phyloP scores from a whole-genome alignment of 2,888 invertebrate species.

The Caenorhabditis becei region DNA sequence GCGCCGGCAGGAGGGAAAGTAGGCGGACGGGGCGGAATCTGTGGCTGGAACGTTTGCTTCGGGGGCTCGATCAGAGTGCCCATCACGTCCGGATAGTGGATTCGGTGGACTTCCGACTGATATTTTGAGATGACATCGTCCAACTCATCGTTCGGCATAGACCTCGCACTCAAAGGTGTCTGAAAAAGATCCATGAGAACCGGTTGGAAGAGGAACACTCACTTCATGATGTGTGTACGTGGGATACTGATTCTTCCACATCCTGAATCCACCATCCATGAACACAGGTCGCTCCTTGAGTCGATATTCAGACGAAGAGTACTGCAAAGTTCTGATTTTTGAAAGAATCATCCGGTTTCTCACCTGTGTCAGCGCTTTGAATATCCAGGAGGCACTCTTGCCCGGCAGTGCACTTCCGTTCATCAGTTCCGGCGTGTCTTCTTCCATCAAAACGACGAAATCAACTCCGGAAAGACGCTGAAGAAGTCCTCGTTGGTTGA shows the following conservation, averaged over 20 bases:
- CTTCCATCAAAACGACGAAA: conserved; percentile 75
- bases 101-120: conserved; percentile 8
- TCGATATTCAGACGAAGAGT: conserved; percentile 45
- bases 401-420: conserved; percentile 22
- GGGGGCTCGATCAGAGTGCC: conserved; percentile 1
- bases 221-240: conserved; percentile 53
- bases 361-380: conserved; percentile 43
- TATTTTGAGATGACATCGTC: conserved; percentile 22
- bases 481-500: conserved; percentile 54
- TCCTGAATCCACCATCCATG: conserved; percentile 76
- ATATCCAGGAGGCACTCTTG: conserved; percentile 29
- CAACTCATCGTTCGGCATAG: conserved; percentile 27
- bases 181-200: too few relatives aligned
- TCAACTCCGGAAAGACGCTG: conserved; percentile 60
- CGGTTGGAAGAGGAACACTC: too few relatives aligned
- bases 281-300: conserved; percentile 67
- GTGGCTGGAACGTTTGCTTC: not conserved
- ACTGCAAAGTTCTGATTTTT: conserved; percentile 55
- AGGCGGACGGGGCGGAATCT: conserved; percentile 10
- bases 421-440: conserved; percentile 53
- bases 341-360: not conserved
- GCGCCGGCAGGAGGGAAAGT: conserved; percentile 5
- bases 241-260: conserved; percentile 72
- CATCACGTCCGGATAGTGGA: conserved; percentile 31
- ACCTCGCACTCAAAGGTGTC: conserved; percentile 23